These are phyloP conservation scores for Todiramphus chloris DNA, from an alignment of 2,113 vertebrate genomes.

Conservation along the genomic window DNA sequence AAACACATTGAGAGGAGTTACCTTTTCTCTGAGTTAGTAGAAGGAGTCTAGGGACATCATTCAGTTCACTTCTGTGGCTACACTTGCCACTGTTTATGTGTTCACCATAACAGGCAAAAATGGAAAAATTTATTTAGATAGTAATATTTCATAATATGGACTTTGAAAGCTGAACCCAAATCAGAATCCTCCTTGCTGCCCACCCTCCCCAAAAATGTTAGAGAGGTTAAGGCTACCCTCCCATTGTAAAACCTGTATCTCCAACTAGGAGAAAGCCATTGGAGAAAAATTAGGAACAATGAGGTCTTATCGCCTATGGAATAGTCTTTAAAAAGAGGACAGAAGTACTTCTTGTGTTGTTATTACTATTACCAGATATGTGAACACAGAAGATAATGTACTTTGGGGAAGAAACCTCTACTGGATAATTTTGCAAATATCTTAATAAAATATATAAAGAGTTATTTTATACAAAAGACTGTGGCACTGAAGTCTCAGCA, in stretches of 20 bases:
- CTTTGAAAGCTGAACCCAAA: background rate
- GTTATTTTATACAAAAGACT: background rate
- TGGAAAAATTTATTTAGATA: background rate
- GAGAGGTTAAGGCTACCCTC: background rate
- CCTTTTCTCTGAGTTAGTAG: background rate
- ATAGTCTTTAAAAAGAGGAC: background rate
- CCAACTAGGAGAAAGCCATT: background rate
- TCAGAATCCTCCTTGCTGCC: rapidly evolving
- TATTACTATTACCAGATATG: background rate
- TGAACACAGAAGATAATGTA: background rate
- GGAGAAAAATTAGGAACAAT: background rate
- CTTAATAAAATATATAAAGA: background rate
- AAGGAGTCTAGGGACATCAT: background rate
- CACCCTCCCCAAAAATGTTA: background rate
- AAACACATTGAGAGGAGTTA: background rate
- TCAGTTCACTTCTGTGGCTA: background rate
- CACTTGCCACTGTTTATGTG: background rate
- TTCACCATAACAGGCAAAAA: background rate
- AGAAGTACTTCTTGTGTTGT: background rate
- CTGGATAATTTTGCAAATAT: background rate
- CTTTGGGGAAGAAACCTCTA: background rate
- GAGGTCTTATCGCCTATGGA: background rate
- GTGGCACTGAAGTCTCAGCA: background rate
- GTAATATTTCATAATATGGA: background rate
- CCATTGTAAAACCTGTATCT: background rate